Base-by-base conservation (phyloP, 35 echinoderm and acorn worm genomes). In the Chiridota heheva region DNA sequence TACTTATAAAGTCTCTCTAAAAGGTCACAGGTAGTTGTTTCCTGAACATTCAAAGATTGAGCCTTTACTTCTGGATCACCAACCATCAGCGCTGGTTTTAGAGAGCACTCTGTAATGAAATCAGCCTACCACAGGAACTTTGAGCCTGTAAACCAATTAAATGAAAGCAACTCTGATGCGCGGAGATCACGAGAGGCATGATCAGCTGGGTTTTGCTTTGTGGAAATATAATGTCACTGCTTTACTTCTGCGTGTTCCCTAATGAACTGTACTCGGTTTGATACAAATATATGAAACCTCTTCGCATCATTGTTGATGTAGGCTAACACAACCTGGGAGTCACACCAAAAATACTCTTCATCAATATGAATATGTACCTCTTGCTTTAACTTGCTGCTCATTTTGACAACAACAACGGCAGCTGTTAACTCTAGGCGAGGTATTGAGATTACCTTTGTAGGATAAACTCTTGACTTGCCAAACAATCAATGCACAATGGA, bases 381-480 rank as follows among this genome's bases (percentile, higher is more conserved):
- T n/a, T 81, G 7, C 48, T 78, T 88, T 37, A 94, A 3, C 44
- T 75, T 83, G 38, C 29, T 53, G 53, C 86, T 84, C 36, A 94
- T 60, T 40, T 83, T 84, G 15, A 80, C 86, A 1, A 64, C 67
- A 37, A 94, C 91, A 5, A 88, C 85, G 0, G 86, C 86, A 10
- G 85, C 91, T 15, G 85, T 89, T 29, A 84, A 58, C 60, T 94
- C 91, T 16, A 94, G 62, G 8, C 85, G 32, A 3, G 91, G 86
- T 39, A 94, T 56, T 12, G 91, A 79, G 10, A 76, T 44, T 25
- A 77, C 40, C 86, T 80, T 84, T 12, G 60, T 41, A 2, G 73
- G 86, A 7, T 73, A 29, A 0, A 80, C 74, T 80, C 74, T 73
- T 3, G 88, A 47, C 44, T 85, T 91, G 8, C 58, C 89, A 58